phyloP scores from a whole-genome alignment of 2,113 vertebrate genomes.

The Vidua chalybeata region DNA sequence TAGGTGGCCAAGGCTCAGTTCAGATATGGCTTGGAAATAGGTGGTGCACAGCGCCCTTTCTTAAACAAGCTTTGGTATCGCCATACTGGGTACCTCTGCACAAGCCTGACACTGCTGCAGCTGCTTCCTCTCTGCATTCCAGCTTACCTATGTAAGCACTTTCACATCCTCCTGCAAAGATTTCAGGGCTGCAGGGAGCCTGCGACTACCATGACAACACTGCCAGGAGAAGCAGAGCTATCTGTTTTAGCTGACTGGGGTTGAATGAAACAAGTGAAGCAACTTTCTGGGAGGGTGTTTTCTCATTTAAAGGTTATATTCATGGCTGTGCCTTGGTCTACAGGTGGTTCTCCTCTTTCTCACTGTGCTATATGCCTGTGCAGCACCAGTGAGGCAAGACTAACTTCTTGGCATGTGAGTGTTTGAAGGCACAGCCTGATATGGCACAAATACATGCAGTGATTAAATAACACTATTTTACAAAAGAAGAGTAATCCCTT shows the following conservation, averaged over 20 bases:
- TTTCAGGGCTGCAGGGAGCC: background rate
- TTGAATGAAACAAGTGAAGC: background rate
- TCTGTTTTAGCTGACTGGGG: background rate
- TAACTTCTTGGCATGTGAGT: background rate
- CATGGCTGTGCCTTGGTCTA: background rate
- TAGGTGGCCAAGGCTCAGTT: background rate
- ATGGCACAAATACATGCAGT: background rate
- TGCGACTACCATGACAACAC: background rate
- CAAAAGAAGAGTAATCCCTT: background rate
- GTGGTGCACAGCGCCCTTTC: background rate
- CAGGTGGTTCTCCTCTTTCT: background rate
- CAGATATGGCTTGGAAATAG: background rate
- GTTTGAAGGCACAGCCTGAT: background rate
- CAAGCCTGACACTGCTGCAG: background rate
- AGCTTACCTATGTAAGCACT: background rate
- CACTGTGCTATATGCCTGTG: background rate
- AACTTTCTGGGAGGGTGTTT: background rate
- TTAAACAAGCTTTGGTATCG: background rate
- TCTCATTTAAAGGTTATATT: background rate
- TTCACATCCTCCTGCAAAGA: background rate
- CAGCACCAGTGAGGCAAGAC: background rate
- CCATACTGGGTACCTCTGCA: rapidly evolving
- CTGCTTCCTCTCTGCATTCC: background rate
- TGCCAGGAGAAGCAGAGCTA: background rate
- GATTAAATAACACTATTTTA: background rate